These are phyloP conservation scores for Dasyornis broadbenti DNA, from an alignment of 2,113 vertebrate species.

Conservation along the genomic window DNA sequence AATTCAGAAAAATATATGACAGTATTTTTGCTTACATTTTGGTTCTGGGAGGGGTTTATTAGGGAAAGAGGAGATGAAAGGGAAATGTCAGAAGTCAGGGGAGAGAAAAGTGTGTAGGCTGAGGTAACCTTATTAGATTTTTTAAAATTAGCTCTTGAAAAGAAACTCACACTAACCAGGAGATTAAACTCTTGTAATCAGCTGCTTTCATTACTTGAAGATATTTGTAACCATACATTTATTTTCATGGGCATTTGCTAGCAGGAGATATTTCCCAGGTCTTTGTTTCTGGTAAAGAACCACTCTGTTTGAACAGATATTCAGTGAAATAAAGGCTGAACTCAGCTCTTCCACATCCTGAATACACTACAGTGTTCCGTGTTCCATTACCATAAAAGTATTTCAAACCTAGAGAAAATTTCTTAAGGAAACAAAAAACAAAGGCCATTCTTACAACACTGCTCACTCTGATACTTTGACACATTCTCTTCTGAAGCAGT, in stretches of 20 bases:
- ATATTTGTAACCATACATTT: neutral
- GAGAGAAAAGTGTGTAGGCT: neutral
- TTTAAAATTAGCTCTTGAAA: neutral
- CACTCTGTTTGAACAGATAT: neutral
- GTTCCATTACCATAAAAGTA: neutral
- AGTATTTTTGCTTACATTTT: neutral
- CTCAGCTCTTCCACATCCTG: neutral
- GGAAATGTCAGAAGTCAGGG: rapidly evolving
- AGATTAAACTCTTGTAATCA: neutral
- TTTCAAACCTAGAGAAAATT: neutral
- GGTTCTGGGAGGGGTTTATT: neutral
- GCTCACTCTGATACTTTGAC: neutral
- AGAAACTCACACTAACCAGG: neutral
- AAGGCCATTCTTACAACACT: rapidly evolving
- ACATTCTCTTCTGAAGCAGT: neutral
- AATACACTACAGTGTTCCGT: neutral
- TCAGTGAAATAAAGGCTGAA: neutral
- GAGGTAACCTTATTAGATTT: neutral
- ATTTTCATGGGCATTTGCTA: neutral
- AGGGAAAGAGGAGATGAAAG: neutral
- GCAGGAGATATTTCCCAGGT: neutral
- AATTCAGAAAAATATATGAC: neutral
- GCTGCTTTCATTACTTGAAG: neutral
- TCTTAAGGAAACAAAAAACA: neutral
- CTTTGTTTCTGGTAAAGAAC: neutral